Percentiles rank a stretch among this genome's conserved stretches.
phyloP scores from a whole-genome alignment of 2,888 invertebrate genomes.

The Theretra japonica region DNA sequence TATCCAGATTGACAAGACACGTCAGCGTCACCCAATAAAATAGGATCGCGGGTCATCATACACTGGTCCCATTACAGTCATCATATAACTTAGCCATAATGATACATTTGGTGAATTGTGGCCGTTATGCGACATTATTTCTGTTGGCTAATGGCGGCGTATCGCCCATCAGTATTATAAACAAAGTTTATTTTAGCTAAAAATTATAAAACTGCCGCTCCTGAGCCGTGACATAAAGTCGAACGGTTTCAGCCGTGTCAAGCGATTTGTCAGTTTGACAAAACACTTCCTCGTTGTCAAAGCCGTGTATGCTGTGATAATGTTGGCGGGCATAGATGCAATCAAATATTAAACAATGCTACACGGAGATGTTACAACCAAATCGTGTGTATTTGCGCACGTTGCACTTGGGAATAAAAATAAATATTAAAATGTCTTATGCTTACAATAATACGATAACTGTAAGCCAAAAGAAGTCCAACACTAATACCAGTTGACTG shows the following conservation, averaged over 20 bases:
- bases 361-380: constrained; percentile 21
- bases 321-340: constrained; percentile 27
- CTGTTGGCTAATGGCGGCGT: background rate
- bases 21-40: background rate
- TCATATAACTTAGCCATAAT: constrained; percentile 23
- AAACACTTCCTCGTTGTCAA: constrained; percentile 51
- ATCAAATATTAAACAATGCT: background rate
- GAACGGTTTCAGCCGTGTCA: constrained; percentile 39
- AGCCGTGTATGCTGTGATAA: constrained; percentile 14
- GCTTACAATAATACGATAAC: too few relatives aligned
- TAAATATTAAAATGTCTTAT: too few relatives aligned
- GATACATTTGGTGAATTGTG: constrained; percentile 24
- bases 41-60: background rate
- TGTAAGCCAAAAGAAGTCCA: too few relatives aligned
- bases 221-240: constrained; percentile 9
- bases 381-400: background rate
- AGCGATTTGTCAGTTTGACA: constrained; percentile 60
- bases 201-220: constrained; percentile 20
- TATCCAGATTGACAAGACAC: background rate
- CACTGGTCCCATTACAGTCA: constrained; percentile 10
- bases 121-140: constrained; percentile 24
- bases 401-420: too few relatives aligned
- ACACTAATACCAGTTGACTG: too few relatives aligned
- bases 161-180: constrained; percentile 16
- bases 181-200: constrained; percentile 27